Evolutionary conservation across 2,113 vertebrate genomes (phyloP), one percentile per base, ranked within the genome.

Genomic region (Hippocampus zosterae): DNA sequence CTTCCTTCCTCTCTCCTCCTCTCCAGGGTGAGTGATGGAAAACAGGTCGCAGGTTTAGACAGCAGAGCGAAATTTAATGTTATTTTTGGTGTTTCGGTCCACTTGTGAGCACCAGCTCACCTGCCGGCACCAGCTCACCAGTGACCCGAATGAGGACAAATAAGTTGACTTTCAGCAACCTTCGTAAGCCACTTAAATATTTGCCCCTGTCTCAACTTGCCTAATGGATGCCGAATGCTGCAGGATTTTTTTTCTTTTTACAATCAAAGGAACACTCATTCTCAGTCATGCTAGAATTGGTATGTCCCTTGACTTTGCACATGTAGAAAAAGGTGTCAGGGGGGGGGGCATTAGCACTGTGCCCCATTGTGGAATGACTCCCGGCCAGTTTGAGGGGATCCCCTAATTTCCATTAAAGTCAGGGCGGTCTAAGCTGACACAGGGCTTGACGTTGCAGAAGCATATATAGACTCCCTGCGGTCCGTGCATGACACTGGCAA

Each of bases 21-120:
- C n/a, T 55, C 10, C 23, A 9, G 21, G 52, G n/a, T 62, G 65
- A 29, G 29, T 86, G 81, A 90, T 90, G 68, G 77, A 61, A 89
- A 88, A 81, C 87, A 88, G 76, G 27, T 23, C 9, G 52, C 52
- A n/a, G 52, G 52, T 55, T 37, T n/a, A 55, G 52, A 23, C 52
- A 23, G 52, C 8, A 55, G 52, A n/a, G 52, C 21, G 2, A n/a
- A 55, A 19, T 18, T 19, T 18, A 55, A n/a, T 55, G n/a, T 55
- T 55, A 23, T 23, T 55, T 55, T n/a, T 11, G 52, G 3, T 10
- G 52, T 10, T 21, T 55, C 3, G 3, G 52, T 55, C 52, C 50
- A n/a, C 19, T n/a, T n/a, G n/a, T 55, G 53, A 18, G 46, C 16
- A 50, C 5, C 46, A 55, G 9, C 1, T n/a, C 52, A 55, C 52